phyloP scores from a whole-genome alignment of 30 jellyfish, hydroid and myxozoan genomes.

The Chrysaora quinquecirrha region DNA sequence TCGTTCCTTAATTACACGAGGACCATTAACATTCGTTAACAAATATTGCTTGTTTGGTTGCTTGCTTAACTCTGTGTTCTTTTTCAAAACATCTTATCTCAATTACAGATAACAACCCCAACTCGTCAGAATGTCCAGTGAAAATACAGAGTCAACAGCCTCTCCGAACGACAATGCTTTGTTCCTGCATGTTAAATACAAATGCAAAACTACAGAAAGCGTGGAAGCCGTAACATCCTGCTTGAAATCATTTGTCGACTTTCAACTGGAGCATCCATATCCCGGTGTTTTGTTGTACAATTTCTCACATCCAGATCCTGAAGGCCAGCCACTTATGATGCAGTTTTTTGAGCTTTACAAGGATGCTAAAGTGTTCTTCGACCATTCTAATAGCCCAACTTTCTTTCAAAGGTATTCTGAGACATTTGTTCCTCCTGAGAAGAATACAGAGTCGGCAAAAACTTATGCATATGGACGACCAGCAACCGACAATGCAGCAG shows the following conservation, averaged over 20 bases:
- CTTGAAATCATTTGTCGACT: background rate
- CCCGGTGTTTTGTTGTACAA: background rate
- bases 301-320: constrained; percentile 9
- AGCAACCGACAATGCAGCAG: background rate
- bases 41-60: too few relatives aligned
- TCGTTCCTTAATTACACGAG: too few relatives aligned
- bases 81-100: too few relatives aligned
- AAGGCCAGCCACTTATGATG: background rate
- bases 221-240: background rate
- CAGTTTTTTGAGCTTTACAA: background rate
- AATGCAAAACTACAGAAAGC: background rate
- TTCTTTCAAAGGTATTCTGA: background rate
- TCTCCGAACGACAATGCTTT: background rate
- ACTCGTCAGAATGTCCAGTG: constrained; percentile 9
- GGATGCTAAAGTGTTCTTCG: background rate
- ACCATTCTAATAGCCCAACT: background rate
- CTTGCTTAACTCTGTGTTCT: too few relatives aligned
- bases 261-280: background rate
- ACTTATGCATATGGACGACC: background rate
- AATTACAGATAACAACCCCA: too few relatives aligned
- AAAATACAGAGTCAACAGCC: background rate
- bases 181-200: background rate
- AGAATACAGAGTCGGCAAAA: background rate
- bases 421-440: background rate
- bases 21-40: too few relatives aligned